Evolutionary conservation across 1,140 invertebrate genomes (phyloP).

Genomic region (Lordiphosa clarofinis): DNA sequence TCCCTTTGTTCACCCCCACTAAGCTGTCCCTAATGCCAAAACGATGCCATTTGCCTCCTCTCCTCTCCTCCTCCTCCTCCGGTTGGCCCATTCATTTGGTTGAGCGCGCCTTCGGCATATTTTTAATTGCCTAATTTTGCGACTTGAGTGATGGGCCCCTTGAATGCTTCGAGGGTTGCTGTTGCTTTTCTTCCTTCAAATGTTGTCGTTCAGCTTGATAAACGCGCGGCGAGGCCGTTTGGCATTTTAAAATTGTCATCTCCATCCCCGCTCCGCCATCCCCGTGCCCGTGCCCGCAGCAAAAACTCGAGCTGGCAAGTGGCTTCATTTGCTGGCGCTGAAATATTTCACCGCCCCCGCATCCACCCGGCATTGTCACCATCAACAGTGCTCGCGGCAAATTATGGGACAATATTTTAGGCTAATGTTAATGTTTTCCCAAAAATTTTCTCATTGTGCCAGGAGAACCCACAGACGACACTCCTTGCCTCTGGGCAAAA

Average conservation of each 20-base stretch:
- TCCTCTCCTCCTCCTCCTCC: constrained; percentile 9
- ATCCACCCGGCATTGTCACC: constrained; percentile 76
- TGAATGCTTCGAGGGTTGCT: constrained; percentile 50
- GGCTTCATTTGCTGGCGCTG: constrained; percentile 26
- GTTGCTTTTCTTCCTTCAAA: constrained; percentile 43
- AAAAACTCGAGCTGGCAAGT: neutral
- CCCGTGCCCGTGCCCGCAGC: neutral
- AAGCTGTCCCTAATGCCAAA: constrained; percentile 44
- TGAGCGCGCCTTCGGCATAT: constrained; percentile 76
- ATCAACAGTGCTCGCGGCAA: constrained; percentile 74
- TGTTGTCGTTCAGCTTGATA: constrained; percentile 69
- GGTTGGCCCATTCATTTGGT: constrained; percentile 53
- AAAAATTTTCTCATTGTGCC: constrained; percentile 76
- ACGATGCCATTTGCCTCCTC: constrained; percentile 6
- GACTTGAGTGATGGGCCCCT: constrained; percentile 73
- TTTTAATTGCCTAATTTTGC: constrained; percentile 80
- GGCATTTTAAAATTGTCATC: constrained; percentile 77
- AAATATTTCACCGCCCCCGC: constrained; percentile 69
- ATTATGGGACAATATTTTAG: constrained; percentile 79
- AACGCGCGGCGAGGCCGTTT: constrained; percentile 60
- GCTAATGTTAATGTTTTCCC: constrained; percentile 79
- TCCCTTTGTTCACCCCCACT: constrained; percentile 7
- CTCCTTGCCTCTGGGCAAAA: constrained; percentile 57
- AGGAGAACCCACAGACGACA: constrained; percentile 19
- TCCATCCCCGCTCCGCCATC: constrained; percentile 15